Evolutionary conservation across 2,113 vertebrate genomes (phyloP).

Genomic region (Callorhinus ursinus): DNA sequence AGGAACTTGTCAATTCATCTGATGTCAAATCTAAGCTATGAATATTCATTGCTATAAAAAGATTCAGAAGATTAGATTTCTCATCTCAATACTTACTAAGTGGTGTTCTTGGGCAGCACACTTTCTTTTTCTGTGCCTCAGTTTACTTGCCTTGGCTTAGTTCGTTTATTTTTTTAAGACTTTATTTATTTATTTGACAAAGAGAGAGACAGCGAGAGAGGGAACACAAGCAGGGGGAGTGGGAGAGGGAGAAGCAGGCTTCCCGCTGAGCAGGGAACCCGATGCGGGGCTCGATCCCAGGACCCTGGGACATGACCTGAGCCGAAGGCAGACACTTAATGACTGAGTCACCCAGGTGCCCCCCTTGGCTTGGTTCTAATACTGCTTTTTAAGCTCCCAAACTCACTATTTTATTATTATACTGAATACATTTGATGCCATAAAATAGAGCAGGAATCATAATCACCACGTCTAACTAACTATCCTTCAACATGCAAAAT

Average conservation of each 20-base stretch:
- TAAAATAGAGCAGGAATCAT: constrained; percentile 23
- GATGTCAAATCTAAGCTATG: background rate
- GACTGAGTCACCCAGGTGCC: no score
- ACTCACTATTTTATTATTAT: constrained; percentile 30
- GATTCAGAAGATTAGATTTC: constrained; percentile 47
- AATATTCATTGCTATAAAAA: background rate
- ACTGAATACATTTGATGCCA: background rate
- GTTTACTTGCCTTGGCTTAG: background rate
- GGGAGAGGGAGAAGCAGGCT: no score
- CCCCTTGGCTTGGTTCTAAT: constrained; percentile 8
- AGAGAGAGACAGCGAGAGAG: no score
- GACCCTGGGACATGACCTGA: no score
- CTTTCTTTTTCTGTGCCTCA: background rate
- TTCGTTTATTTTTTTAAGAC: background rate
- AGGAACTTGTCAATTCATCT: background rate
- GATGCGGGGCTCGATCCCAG: no score
- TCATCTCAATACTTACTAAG: background rate
- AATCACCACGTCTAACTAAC: background rate
- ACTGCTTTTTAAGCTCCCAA: background rate
- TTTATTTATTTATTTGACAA: no score
- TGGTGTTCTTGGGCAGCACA: background rate
- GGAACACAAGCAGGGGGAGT: no score
- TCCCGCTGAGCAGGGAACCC: no score
- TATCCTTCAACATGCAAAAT: constrained; percentile 16
- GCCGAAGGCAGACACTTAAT: no score